Conservation (phyloP, 1,140 invertebrate species). For the Mamestra configurata region DNA sequence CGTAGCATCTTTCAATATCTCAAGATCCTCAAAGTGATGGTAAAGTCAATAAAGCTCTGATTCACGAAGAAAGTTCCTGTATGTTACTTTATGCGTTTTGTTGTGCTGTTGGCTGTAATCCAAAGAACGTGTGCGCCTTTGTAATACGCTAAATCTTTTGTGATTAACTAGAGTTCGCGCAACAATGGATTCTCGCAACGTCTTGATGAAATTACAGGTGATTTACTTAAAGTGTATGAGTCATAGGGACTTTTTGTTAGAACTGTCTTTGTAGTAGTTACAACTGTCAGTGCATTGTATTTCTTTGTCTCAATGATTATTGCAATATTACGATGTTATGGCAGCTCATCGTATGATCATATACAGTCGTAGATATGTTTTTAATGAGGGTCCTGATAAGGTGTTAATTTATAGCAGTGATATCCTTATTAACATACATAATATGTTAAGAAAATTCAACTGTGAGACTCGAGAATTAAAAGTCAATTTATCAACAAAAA, state of each 20-base stretch:
- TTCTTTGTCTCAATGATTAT: not conserved
- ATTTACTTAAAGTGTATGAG: slow-evolving; percentile 5
- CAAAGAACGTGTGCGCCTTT: slow-evolving; percentile 39
- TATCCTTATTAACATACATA: not conserved
- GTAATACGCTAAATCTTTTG: slow-evolving; percentile 39
- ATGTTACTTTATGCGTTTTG: not conserved
- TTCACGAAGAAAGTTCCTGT: slow-evolving; percentile 41
- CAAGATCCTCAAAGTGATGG: not conserved
- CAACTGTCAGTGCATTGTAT: not conserved
- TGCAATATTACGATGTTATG: not conserved
- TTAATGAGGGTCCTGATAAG: slow-evolving; percentile 3
- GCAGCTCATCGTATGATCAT: not conserved
- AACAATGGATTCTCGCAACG: slow-evolving; percentile 30
- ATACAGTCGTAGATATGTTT: not conserved
- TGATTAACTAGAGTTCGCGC: slow-evolving; percentile 40
- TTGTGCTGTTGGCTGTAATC: slow-evolving; percentile 33
- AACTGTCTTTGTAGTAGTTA: not conserved
- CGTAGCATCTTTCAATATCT: not conserved
- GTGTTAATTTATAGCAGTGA: not conserved
- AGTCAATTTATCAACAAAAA: too few species aligned
- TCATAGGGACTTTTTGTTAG: slow-evolving; percentile 22
- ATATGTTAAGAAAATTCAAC: too few species aligned
- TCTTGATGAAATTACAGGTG: slow-evolving; percentile 28
- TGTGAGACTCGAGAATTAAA: too few species aligned
- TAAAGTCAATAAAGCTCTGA: slow-evolving; percentile 23